These are phyloP conservation scores for Montipora sp. DNA, from an alignment of 64 coral and sea anemone genomes.

Conservation along the genomic window DNA sequence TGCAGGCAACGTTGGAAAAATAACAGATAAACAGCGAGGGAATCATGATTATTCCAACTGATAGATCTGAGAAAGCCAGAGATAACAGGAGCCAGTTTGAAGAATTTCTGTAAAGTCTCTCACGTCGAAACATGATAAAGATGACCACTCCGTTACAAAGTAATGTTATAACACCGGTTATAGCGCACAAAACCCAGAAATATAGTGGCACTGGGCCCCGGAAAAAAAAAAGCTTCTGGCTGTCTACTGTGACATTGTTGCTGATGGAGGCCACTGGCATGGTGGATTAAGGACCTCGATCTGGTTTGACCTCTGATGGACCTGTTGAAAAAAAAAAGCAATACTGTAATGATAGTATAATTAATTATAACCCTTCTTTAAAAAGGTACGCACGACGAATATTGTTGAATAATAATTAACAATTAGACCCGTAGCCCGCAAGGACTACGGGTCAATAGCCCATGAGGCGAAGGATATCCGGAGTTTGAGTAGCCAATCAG, in stretches of 20 bases:
- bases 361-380: no score
- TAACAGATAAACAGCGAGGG: slow-evolving; percentile 70
- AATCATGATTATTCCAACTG: slow-evolving; percentile 71
- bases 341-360: neutral
- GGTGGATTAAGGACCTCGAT: neutral
- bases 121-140: slow-evolving; percentile 49
- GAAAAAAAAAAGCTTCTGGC: slow-evolving; percentile 34
- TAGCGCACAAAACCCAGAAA: slow-evolving; percentile 57
- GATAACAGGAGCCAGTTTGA: slow-evolving; percentile 75
- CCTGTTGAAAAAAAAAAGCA: neutral
- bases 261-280: neutral
- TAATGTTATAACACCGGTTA: slow-evolving; percentile 61
- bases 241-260: neutral
- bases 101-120: slow-evolving; percentile 46
- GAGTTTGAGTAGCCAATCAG: no score
- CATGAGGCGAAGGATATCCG: no score
- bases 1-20: slow-evolving; percentile 44
- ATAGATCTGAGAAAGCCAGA: slow-evolving; percentile 48
- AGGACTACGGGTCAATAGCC: no score
- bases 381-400: no score
- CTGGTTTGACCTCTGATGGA: neutral
- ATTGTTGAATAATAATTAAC: no score
- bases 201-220: slow-evolving; percentile 45
- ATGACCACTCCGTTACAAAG: slow-evolving; percentile 69
- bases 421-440: no score